Conservation (phyloP, 2,888 invertebrate species). For the Phalangium opilio region DNA sequence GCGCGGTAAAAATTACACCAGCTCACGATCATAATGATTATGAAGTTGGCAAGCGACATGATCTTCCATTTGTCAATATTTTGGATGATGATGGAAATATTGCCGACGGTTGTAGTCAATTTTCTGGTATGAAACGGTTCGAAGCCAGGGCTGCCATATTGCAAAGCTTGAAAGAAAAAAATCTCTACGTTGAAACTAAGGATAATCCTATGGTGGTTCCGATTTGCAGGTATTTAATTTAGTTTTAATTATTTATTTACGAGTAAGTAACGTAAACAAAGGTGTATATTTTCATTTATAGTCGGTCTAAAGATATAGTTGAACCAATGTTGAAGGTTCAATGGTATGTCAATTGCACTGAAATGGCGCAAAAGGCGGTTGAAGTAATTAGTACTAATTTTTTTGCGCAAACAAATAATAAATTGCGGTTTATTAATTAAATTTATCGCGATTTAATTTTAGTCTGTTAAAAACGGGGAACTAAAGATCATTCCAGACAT, state of each 20-base stretch:
- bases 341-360: slow-evolving; percentile 84
- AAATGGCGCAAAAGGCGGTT: slow-evolving; percentile 75
- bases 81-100: slow-evolving; percentile 82
- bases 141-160: slow-evolving; percentile 67
- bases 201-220: slow-evolving; percentile 96
- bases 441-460: slow-evolving; percentile 13
- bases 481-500: slow-evolving; percentile 78
- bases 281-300: slow-evolving; percentile 28
- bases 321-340: slow-evolving; percentile 92
- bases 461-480: slow-evolving; percentile 57
- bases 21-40: slow-evolving; percentile 96
- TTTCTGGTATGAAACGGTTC: slow-evolving; percentile 76
- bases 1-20: slow-evolving; percentile 97
- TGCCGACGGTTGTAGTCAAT: slow-evolving; percentile 58
- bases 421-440: neutral
- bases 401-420: neutral
- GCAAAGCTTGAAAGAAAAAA: slow-evolving; percentile 52
- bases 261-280: too few species aligned
- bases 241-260: neutral
- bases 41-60: slow-evolving; percentile 78
- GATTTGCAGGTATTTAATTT: slow-evolving; percentile 39
- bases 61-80: slow-evolving; percentile 69
- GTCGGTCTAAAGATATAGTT: slow-evolving; percentile 91
- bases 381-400: slow-evolving; percentile 31
- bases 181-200: slow-evolving; percentile 58